Conservation (phyloP, 1,140 invertebrate species). For the Odontomachus brunneus region DNA sequence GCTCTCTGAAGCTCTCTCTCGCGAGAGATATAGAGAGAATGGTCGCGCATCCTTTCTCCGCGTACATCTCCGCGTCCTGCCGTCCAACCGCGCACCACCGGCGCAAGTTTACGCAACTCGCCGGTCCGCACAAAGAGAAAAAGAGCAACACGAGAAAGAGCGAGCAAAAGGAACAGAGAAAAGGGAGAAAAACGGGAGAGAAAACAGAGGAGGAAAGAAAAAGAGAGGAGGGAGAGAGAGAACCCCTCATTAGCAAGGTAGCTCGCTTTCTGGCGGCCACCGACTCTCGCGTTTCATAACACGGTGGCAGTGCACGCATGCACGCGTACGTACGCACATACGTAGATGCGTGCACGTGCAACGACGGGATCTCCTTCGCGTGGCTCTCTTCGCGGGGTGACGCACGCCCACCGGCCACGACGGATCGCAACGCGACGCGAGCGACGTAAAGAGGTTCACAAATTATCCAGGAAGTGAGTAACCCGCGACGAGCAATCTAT, state of each 20-base stretch:
- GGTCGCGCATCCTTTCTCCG: too few relatives aligned
- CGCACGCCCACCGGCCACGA: slow-evolving; percentile 66
- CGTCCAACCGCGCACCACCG: slow-evolving; percentile 26
- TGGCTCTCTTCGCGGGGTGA: slow-evolving; percentile 55
- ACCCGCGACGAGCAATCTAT: slow-evolving; percentile 56
- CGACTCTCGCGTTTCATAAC: slow-evolving; percentile 73
- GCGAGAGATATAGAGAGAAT: too few relatives aligned
- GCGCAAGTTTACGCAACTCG: slow-evolving; percentile 46
- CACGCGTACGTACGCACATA: slow-evolving; percentile 50
- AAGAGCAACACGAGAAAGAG: not conserved
- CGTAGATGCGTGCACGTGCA: slow-evolving; percentile 18
- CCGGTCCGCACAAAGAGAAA: slow-evolving; percentile 47
- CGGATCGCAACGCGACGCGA: slow-evolving; percentile 54
- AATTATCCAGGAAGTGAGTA: slow-evolving; percentile 73
- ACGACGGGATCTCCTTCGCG: slow-evolving; percentile 49
- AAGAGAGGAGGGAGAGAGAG: not conserved
- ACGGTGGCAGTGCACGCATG: slow-evolving; percentile 60
- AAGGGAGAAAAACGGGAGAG: not conserved
- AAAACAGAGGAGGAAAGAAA: not conserved
- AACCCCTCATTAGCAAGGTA: slow-evolving; percentile 71
- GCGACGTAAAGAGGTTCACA: slow-evolving; percentile 60
- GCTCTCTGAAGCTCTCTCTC: too few relatives aligned
- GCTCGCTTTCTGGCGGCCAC: slow-evolving; percentile 58
- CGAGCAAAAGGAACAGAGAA: not conserved
- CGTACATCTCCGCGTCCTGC: not conserved